Evolutionary conservation across 2,797 vertebrate genomes (phyloP).

Genomic region (Eulemur coronatus): DNA sequence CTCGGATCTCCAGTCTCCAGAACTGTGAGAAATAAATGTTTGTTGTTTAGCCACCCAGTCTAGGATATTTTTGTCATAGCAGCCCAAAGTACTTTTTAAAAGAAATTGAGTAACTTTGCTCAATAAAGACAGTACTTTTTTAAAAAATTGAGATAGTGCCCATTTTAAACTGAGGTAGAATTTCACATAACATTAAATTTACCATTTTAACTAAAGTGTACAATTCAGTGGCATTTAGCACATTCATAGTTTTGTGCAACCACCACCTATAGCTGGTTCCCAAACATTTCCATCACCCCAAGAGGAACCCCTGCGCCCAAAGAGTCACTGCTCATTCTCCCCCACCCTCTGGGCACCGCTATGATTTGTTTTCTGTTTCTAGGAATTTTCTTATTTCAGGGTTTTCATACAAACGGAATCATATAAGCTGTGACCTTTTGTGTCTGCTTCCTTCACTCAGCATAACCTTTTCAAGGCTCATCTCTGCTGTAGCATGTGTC

Average conservation of each 20-base stretch:
- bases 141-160: neutral
- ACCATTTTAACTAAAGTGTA: neutral
- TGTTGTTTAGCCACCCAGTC: neutral
- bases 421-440: neutral
- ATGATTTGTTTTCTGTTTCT: neutral
- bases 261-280: neutral
- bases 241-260: too few species aligned
- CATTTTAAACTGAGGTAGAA: neutral
- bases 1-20: neutral
- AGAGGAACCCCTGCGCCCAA: neutral
- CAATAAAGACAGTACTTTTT: neutral
- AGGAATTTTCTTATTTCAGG: neutral
- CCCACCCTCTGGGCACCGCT: neutral
- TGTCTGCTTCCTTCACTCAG: neutral
- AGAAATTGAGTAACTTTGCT: neutral
- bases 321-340: rapidly evolving
- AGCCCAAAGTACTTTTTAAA: neutral
- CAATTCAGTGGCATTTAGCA: neutral
- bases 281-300: neutral
- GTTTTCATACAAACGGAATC: neutral
- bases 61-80: neutral
- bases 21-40: neutral
- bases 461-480: neutral
- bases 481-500: rapidly evolving
- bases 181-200: neutral